Conservation (phyloP, 1,140 invertebrate species). For the Drosophila aff. region DNA sequence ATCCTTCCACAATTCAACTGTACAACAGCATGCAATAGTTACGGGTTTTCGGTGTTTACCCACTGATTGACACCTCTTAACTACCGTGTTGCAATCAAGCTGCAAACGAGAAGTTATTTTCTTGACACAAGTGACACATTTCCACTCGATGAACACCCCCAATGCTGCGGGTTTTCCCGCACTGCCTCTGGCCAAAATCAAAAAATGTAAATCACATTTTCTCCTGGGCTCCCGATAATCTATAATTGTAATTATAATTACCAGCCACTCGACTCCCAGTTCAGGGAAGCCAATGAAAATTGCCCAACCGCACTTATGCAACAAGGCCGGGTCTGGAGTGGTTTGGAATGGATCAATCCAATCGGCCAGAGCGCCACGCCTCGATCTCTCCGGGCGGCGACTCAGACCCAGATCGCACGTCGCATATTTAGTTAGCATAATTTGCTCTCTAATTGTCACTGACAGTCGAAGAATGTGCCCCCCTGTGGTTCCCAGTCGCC, state of each 20-base stretch:
- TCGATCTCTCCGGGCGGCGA: slow-evolving; percentile 7
- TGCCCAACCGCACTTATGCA: slow-evolving; percentile 48
- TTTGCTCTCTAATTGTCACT: slow-evolving; percentile 72
- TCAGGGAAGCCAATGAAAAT: slow-evolving; percentile 41
- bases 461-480: slow-evolving; percentile 66
- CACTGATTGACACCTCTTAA: slow-evolving; percentile 76
- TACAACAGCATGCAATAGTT: slow-evolving; percentile 1
- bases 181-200: slow-evolving; percentile 19
- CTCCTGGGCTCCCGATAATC: slow-evolving; percentile 38
- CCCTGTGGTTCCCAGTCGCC: slow-evolving; percentile 11
- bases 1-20: background rate
- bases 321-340: slow-evolving; percentile 19
- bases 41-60: slow-evolving; percentile 6
- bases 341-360: slow-evolving; percentile 23
- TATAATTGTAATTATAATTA: slow-evolving; percentile 72
- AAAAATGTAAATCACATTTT: slow-evolving; percentile 45
- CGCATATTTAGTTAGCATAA: slow-evolving; percentile 76
- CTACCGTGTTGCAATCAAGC: slow-evolving; percentile 67
- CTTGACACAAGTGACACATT: slow-evolving; percentile 24
- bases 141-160: slow-evolving; percentile 13
- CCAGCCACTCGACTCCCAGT: slow-evolving; percentile 13
- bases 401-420: slow-evolving; percentile 26
- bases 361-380: slow-evolving; percentile 49
- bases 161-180: slow-evolving; percentile 18
- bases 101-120: slow-evolving; percentile 16